Base-by-base conservation (phyloP, 2,888 invertebrate species). In the Lithophane semibrunnea region DNA sequence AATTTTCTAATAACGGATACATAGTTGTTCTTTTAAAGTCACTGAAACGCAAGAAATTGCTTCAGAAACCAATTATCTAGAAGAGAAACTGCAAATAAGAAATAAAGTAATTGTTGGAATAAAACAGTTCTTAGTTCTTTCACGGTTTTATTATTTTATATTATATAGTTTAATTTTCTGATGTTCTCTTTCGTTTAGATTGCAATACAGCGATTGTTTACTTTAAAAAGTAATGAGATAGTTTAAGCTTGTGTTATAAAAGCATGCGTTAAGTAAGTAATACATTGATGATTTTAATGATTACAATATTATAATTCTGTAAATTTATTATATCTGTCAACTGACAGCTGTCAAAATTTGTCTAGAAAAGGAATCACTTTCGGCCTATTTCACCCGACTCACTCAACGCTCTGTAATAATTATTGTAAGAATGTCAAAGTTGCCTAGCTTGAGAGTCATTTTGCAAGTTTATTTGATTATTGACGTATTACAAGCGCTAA, bases 31-130 rank as follows among this genome's bases (percentile, higher is more conserved):
- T 83, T 85, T 81, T 77, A 63, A 85, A 83, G 83, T 67, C 61
- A 69, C 37, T 68, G 71, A 68, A 78, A 68, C 5, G 71, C 58
- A 68, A 74, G 68, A 71, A 82, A 86, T 72, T 72, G 75, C 56
- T 83, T 67, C 44, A 83, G 60, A 79, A 83, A 86, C 75, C 74
- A 84, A 85, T 83, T 83, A 85, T 73, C n/a, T 52, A 42, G 70
- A 76, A 64, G 66, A 84, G 60, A 67, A 69, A 76, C 72, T 80
- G 76, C 71, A 82, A 85, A 85, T 80, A 82, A 81, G 82, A 85
- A 82, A 69, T 73, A 81, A 80, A 84, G 49, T 63, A 84, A 85
- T 77, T 73, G 73, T 85, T 70, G 49, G n/a, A 77, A 83, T 64
- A 60, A 63, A 64, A 77, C 18, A 10, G 63, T 52, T 70, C 52